These are phyloP conservation scores for Ariolimax columbianus DNA, from an alignment of 2,888 invertebrate species.

Conservation along the genomic window DNA sequence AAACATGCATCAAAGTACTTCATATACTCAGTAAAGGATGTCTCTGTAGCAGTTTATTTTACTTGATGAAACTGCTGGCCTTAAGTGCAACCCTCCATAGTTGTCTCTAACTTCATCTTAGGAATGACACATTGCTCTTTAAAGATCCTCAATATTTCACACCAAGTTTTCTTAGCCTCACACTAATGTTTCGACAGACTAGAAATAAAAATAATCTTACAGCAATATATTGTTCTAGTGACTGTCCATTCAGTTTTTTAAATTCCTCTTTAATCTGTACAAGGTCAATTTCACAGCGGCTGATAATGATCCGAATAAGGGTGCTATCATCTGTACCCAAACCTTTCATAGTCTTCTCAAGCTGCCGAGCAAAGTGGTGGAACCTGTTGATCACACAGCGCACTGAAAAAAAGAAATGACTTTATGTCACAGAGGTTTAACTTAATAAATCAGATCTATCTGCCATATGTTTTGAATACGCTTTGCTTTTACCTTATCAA, in stretches of 20 bases:
- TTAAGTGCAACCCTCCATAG: neutral
- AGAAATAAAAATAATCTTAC: slow-evolving; percentile 64
- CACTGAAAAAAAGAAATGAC: slow-evolving; percentile 62
- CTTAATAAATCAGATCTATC: neutral
- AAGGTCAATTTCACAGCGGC: slow-evolving; percentile 78
- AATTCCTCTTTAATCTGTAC: slow-evolving; percentile 78
- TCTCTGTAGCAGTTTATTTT: neutral
- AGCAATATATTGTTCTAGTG: slow-evolving; percentile 74
- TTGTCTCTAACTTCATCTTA: neutral
- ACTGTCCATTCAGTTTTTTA: slow-evolving; percentile 71
- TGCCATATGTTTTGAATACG: too few species aligned
- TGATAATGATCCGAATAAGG: slow-evolving; percentile 74
- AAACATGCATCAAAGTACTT: too few species aligned
- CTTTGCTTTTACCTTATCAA: too few species aligned
- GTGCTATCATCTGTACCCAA: slow-evolving; percentile 77
- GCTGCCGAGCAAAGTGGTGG: slow-evolving; percentile 76
- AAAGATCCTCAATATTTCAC: too few species aligned
- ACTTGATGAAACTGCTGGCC: neutral
- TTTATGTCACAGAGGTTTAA: neutral
- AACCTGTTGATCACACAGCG: slow-evolving; percentile 77
- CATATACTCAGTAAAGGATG: too few species aligned
- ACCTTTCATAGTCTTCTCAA: slow-evolving; percentile 77
- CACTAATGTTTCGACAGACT: too few species aligned
- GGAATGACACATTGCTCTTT: too few species aligned
- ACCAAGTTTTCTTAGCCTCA: too few species aligned